Base-by-base conservation (phyloP, 2,797 vertebrate genomes). In the Vipera ursinii region DNA sequence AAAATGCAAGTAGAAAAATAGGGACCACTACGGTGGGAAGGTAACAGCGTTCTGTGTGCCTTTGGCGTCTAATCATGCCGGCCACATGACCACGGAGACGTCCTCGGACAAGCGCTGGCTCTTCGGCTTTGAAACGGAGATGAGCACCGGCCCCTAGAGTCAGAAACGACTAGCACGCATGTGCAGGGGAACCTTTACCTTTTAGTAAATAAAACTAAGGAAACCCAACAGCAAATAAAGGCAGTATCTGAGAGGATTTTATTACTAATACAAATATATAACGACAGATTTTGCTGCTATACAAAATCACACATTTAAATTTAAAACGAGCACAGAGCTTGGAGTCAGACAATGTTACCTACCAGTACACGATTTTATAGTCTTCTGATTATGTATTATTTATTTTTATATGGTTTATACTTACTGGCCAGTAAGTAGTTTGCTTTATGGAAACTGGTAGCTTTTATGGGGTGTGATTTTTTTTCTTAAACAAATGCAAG, bases 221-320 rank as follows among this genome's bases (percentile, higher is more conserved):
- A 78, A 59, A 53, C 3, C 44, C 12, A 61, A 17, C 2, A 86
- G 59, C 48, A 86, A 89, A 86, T 22, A 26, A 63, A 51, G 20
- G 17, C 57, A 86, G 69, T 53, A 20, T 92, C 24, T 24, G 17
- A 92, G 63, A 6, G 48, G 10, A 13, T 87, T 82, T 92, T 87
- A 90, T 90, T 87, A 90, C 85, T 63, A 85, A 73, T 57, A 24
- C 32, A n/a, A 92, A 89, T 51, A 86, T n/a, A 85, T 90, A 6
- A 57, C 10, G 53, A 73, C 63, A 24, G 2, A 65, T 63, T 24
- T 28, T 65, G 56, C 13, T 61, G 12, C 57, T 44, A 26, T 44
- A 73, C n/a, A 90, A 44, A 78, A 26, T n/a, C 20, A 63, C 32
- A 73, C 22, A 13, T 89, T n/a, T 55, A 51, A 82, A 57, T 17